Conservation (phyloP, 1,140 invertebrate genomes). For the Gonatopus flavifemur region DNA sequence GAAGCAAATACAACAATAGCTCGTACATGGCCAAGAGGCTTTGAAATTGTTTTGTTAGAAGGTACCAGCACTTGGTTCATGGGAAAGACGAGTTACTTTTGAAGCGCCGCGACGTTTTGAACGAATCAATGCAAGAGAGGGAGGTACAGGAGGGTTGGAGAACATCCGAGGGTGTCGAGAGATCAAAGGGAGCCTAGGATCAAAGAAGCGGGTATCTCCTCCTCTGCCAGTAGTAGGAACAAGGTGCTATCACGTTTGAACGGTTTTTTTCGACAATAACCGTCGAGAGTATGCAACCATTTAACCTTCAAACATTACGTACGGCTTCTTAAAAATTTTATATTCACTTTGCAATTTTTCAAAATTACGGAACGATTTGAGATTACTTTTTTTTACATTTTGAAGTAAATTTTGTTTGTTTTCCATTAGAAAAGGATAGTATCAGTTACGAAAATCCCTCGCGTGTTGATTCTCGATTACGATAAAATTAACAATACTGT, state of each 20-base stretch:
- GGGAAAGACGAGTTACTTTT: not conserved
- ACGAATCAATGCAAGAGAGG: not conserved
- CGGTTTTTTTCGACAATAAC: not conserved
- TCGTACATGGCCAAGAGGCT: slow-evolving; percentile 6
- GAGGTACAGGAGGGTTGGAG: not conserved
- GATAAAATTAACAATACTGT: too few species aligned
- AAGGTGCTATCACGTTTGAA: not conserved
- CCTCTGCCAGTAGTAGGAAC: slow-evolving; percentile 10
- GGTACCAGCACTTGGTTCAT: not conserved
- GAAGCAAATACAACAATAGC: slow-evolving; percentile 12
- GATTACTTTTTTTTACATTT: too few species aligned
- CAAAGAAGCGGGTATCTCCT: slow-evolving; percentile 13
- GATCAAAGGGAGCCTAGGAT: slow-evolving; percentile 13
- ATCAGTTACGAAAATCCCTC: too few species aligned
- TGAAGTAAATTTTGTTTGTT: too few species aligned
- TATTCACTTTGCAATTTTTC: too few species aligned
- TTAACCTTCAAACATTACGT: too few species aligned
- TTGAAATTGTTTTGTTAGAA: slow-evolving; percentile 16
- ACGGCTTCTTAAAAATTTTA: too few species aligned
- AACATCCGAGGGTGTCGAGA: slow-evolving; percentile 11
- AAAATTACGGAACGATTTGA: too few species aligned
- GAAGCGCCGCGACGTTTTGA: not conserved
- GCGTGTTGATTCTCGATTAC: too few species aligned
- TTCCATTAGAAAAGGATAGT: too few species aligned
- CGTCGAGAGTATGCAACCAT: too few species aligned